Percentiles rank a stretch among this genome's conserved stretches.
These are phyloP conservation scores for Cheirogaleus medius DNA, from an alignment of 2,113 vertebrate species.

Conservation along the genomic window DNA sequence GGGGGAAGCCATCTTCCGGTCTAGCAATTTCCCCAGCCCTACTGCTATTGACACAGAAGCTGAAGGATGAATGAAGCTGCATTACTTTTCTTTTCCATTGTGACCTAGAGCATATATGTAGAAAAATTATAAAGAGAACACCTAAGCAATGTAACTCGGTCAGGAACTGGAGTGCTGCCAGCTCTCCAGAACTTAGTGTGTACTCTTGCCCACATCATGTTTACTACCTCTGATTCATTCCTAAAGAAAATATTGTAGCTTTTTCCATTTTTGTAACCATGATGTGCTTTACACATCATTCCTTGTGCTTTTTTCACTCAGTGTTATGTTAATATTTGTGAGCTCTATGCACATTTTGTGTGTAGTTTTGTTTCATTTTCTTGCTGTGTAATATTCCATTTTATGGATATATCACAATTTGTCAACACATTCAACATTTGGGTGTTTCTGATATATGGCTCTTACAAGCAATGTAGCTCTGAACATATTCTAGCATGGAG, in stretches of 20 bases:
- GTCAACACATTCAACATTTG: background rate
- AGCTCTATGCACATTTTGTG: background rate
- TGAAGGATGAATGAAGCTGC: background rate
- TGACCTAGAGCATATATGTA: background rate
- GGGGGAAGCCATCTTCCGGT: fast-evolving
- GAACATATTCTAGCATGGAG: background rate
- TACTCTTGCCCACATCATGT: background rate
- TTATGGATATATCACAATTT: background rate
- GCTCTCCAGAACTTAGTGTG: background rate
- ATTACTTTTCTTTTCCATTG: background rate
- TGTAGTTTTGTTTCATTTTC: background rate
- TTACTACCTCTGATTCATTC: background rate
- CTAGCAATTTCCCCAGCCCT: background rate
- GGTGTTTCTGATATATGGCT: background rate
- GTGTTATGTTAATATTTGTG: background rate
- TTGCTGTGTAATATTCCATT: background rate
- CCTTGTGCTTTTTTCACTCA: background rate
- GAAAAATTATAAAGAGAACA: background rate
- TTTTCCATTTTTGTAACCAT: background rate
- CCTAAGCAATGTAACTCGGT: too few species aligned
- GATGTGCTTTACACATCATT: background rate
- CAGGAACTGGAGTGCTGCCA: background rate
- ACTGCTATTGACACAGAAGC: background rate
- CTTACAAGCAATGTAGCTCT: background rate
- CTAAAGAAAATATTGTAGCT: background rate